Evolutionary conservation across 2,797 vertebrate genomes (phyloP), one percentile per base, ranked within the genome.

Genomic region (Otolemur crassicaudatus): DNA sequence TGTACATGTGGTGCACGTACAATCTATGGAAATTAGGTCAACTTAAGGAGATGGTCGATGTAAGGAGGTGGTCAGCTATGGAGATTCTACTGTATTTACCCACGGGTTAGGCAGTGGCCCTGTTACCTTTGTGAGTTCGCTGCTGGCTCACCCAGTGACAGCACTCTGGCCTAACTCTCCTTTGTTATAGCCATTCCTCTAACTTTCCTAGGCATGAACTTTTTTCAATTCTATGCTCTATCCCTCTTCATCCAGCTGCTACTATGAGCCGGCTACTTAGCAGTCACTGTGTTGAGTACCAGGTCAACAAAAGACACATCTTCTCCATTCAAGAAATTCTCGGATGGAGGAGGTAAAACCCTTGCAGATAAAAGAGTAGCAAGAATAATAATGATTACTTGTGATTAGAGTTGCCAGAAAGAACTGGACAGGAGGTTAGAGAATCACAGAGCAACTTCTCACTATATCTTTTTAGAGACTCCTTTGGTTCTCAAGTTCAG

Each of bases 401-500:
- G 46, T 23, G 67, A 88, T 73, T 43, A 79, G 43, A 65, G 19
- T 19, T 61, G 31, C 29, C n/a, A 60, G 16, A 84, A 13, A 73
- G 82, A 93, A 19, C 65, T 25, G 40, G 43, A 75, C 10, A 25
- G 25, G 60, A n/a, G 4, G 29, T 12, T 63, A 63, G 58, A 91
- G 56, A 13, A 3, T 79, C 7, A 20, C 6, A 43, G 22, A 80
- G 16, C 8, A 63, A 29, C 34, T 69, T 79, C 7, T 87, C n/a
- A 16, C 40, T 84, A 72, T 37, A 40, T 34, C 7, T 46, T 49
- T 9, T 80, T 40, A 69, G 89, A 6, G 31, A 37, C 46, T 80
- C 27, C 16, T 92, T 95, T 69, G 72, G 29, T 69, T 92, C 94
- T 85, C 85, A 56, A 25, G 93, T 90, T 80, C 40, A 53, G 75